These are phyloP conservation scores for Eira barbara DNA, from an alignment of 2,113 vertebrate species.

Conservation along the genomic window DNA sequence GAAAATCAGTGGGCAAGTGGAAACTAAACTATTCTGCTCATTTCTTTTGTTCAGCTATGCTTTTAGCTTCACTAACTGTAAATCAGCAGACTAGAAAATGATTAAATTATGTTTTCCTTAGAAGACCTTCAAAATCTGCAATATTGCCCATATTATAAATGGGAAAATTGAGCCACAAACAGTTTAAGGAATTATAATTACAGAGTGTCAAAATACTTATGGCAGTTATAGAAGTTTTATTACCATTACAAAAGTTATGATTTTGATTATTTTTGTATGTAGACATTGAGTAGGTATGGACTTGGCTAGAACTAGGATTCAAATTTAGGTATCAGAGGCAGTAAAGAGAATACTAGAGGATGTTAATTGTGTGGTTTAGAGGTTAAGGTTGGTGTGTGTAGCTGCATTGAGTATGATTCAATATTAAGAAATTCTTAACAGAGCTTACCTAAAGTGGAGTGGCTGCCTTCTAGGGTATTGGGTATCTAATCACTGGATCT, in stretches of 20 bases:
- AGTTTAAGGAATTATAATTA: background rate
- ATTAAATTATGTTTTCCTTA: background rate
- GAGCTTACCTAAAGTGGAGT: background rate
- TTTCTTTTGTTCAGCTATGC: background rate
- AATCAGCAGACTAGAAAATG: background rate
- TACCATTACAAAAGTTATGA: background rate
- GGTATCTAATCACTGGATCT: background rate
- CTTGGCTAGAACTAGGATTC: background rate
- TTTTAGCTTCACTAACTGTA: background rate
- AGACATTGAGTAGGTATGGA: background rate
- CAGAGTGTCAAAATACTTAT: background rate
- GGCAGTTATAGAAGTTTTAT: background rate
- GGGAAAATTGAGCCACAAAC: background rate
- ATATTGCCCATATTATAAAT: background rate
- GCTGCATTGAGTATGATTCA: background rate
- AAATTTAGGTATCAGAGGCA: background rate
- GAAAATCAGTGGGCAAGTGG: background rate
- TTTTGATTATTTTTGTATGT: background rate
- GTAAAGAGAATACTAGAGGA: background rate
- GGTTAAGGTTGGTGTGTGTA: background rate
- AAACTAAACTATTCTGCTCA: slow-evolving; percentile 11
- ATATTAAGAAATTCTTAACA: background rate
- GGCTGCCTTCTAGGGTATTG: background rate
- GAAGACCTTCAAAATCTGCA: background rate
- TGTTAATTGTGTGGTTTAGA: background rate